phyloP scores from a whole-genome alignment of 2,888 invertebrate species.

The Malthinus seriepunctatus region DNA sequence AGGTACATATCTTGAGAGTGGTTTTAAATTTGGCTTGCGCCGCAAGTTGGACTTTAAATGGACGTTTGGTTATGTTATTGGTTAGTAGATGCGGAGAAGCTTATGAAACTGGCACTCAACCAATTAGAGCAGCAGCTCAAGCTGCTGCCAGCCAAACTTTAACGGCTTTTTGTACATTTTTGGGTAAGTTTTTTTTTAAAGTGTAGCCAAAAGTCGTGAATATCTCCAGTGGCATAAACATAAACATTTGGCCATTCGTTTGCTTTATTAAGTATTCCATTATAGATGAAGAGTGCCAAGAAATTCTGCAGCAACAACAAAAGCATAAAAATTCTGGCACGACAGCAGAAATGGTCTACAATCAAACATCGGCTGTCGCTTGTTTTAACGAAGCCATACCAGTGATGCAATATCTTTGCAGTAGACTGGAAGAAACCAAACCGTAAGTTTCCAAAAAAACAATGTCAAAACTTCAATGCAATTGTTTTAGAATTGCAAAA shows the following conservation, averaged over 20 bases:
- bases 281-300: constrained; percentile 77
- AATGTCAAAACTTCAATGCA: neutral
- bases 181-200: constrained; percentile 58
- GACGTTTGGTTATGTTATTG: constrained; percentile 84
- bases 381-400: constrained; percentile 91
- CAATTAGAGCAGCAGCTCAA: constrained; percentile 82
- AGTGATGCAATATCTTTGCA: constrained; percentile 86
- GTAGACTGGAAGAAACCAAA: constrained; percentile 81
- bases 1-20: constrained; percentile 70
- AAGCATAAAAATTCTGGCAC: constrained; percentile 56
- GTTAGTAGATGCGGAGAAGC: constrained; percentile 84
- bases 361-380: constrained; percentile 71
- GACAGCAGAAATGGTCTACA: constrained; percentile 59
- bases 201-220: neutral
- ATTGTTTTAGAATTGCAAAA: constrained; percentile 61
- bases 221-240: too few species aligned
- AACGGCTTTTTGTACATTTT: constrained; percentile 80
- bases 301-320: constrained; percentile 62
- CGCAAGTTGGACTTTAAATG: constrained; percentile 87
- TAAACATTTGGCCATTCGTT: too few species aligned
- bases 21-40: constrained; percentile 87
- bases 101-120: constrained; percentile 76
- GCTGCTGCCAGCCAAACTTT: constrained; percentile 90
- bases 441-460: constrained; percentile 57
- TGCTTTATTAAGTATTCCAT: constrained; percentile 10